phyloP scores from a whole-genome alignment of 2,113 vertebrate species.

The Polypterus bichir region DNA sequence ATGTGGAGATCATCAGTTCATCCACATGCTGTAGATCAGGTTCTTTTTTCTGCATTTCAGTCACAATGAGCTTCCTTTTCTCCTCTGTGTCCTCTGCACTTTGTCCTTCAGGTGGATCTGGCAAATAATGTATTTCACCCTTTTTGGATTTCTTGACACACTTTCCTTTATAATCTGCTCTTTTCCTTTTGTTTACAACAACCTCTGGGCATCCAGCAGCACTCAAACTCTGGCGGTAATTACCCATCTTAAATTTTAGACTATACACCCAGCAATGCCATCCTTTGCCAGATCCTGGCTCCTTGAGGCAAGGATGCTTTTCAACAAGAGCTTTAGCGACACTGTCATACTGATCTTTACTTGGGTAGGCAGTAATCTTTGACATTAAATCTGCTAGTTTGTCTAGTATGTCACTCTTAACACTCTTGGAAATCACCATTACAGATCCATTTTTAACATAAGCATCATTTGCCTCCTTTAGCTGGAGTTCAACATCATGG shows the following conservation, averaged over 20 bases:
- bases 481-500: no score
- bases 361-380: no score
- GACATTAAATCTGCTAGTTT: no score
- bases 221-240: conserved; percentile 11
- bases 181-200: conserved; percentile 13
- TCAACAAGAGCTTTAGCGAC: conserved; percentile 15
- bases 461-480: no score
- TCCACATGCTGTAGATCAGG: conserved; percentile 13
- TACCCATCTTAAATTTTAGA: conserved; percentile 15
- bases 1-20: conserved; percentile 15
- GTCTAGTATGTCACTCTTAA: no score
- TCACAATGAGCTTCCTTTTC: conserved; percentile 12
- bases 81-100: conserved; percentile 11
- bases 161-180: conserved; percentile 4
- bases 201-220: conserved; percentile 15
- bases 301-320: conserved; percentile 16
- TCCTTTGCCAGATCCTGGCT: conserved; percentile 14
- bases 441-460: no score
- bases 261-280: conserved; percentile 13
- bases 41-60: conserved; percentile 16
- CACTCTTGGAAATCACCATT: no score
- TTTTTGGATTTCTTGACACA: neutral
- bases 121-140: conserved; percentile 12
- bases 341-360: neutral
- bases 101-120: conserved; percentile 15